Evolutionary conservation across 2,113 vertebrate genomes (phyloP).

Genomic region (Clarias gariepinus): DNA sequence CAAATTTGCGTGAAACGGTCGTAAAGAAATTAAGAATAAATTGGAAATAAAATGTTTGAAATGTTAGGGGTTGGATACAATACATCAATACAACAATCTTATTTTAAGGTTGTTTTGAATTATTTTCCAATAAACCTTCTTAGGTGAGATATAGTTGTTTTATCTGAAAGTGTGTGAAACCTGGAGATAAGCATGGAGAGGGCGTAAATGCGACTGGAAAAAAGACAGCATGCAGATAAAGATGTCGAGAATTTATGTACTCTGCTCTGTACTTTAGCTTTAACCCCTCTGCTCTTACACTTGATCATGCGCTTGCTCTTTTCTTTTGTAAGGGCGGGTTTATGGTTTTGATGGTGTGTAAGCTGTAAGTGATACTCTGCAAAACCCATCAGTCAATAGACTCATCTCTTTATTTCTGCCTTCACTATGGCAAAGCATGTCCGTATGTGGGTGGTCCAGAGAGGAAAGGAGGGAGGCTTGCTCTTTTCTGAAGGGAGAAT

Average conservation of each 20-base stretch:
- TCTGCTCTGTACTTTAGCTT: neutral
- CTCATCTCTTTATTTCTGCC: slow-evolving; percentile 64
- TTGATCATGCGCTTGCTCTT: slow-evolving; percentile 38
- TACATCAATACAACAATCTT: neutral
- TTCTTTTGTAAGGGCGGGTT: slow-evolving; percentile 61
- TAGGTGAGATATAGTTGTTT: neutral
- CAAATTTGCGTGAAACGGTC: neutral
- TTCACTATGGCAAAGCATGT: slow-evolving; percentile 72
- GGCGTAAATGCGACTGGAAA: slow-evolving; percentile 8
- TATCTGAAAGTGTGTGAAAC: neutral
- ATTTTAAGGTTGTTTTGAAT: neutral
- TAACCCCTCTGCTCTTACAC: slow-evolving; percentile 32
- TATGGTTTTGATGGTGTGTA: slow-evolving; percentile 63
- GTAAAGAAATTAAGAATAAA: neutral
- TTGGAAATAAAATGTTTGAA: neutral
- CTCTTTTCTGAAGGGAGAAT: slow-evolving; percentile 43
- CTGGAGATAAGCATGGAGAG: slow-evolving; percentile 3
- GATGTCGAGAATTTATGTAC: slow-evolving; percentile 29
- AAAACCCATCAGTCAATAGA: slow-evolving; percentile 73
- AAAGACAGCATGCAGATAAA: slow-evolving; percentile 46
- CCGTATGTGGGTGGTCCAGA: slow-evolving; percentile 78
- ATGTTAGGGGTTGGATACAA: neutral
- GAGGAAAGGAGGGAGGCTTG: slow-evolving; percentile 57
- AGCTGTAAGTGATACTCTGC: slow-evolving; percentile 73
- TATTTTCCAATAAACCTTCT: neutral